Base-by-base conservation (phyloP, 1,140 invertebrate species). In the Arctopsyche grandis region DNA sequence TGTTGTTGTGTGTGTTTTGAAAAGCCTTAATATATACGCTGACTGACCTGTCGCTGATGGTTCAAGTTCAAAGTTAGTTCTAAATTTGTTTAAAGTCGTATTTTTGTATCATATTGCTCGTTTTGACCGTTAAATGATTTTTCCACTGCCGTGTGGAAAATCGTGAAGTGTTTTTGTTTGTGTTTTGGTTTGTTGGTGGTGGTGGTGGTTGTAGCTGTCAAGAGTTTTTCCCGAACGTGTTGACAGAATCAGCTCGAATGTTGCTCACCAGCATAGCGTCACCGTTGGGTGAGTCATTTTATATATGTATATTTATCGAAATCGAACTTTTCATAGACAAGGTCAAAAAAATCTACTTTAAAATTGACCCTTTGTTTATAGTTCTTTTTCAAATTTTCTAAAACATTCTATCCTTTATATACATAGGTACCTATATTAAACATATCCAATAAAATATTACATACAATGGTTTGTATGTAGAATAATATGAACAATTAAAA, bases 201-300 rank as follows among this genome's bases (percentile, higher is more conserved):
- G 73, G 73, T n/a, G n/a, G n/a, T n/a, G n/a, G 1, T 24, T 9
- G 7, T 56, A n/a, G 75, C 16, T 58, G 9, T 48, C 44, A 16
- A 74, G 16, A 21, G 56, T 76, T 44, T 77, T 77, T 52, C n/a
- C 5, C n/a, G 60, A 58, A 16, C n/a, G n/a, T 24, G 60, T 46
- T 29, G 58, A 60, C 48, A 46, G 71, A 79, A 75, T 71, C 75
- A 56, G 76, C 76, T 75, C 79, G 76, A 74, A 82, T 82, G 81
- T 82, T 82, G 81, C 81, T 82, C 79, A 80, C 81, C 58, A 82
- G 81, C 38, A 66, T 82, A 63, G 77, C 81, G 22, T 73, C 81
- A 5, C 81, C 77, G 79, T 56, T 82, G 71, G 81, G 81, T 82
- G 76, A 80, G 81, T 82, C 9, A 21, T 21, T 71, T n/a, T n/a